Percentiles rank a stretch among this genome's conserved stretches.
Conservation (phyloP, 2,113 vertebrate species). For the Campylomormyrus tamandua region DNA sequence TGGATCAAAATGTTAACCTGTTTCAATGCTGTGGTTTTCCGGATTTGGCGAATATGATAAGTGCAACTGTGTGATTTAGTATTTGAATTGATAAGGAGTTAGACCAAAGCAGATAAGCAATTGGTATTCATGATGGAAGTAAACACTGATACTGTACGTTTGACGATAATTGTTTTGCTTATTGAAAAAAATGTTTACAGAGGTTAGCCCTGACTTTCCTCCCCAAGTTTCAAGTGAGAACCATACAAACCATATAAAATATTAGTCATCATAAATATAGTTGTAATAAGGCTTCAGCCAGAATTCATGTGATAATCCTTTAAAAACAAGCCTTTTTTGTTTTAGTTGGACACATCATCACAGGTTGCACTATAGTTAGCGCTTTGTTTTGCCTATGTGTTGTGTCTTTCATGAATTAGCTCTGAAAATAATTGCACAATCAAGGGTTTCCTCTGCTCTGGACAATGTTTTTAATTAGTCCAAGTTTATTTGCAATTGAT, state of each 20-base stretch:
- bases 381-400: neutral
- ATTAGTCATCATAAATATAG: neutral
- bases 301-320: neutral
- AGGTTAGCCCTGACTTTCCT: neutral
- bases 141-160: neutral
- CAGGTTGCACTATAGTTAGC: neutral
- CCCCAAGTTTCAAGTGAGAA: neutral
- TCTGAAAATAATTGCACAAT: neutral
- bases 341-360: neutral
- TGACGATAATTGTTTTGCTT: neutral
- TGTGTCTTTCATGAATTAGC: neutral
- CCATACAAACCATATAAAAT: neutral
- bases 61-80: neutral
- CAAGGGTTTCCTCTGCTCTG: neutral
- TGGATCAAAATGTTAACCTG: neutral
- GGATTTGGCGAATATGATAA: neutral
- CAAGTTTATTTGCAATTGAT: neutral
- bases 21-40: neutral
- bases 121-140: neutral
- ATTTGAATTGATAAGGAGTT: neutral
- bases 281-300: neutral
- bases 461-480: neutral
- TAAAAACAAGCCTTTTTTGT: neutral
- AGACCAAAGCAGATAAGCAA: neutral
- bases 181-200: neutral